Evolutionary conservation across 2,113 vertebrate species (phyloP).

Genomic region (Pedetes capensis): DNA sequence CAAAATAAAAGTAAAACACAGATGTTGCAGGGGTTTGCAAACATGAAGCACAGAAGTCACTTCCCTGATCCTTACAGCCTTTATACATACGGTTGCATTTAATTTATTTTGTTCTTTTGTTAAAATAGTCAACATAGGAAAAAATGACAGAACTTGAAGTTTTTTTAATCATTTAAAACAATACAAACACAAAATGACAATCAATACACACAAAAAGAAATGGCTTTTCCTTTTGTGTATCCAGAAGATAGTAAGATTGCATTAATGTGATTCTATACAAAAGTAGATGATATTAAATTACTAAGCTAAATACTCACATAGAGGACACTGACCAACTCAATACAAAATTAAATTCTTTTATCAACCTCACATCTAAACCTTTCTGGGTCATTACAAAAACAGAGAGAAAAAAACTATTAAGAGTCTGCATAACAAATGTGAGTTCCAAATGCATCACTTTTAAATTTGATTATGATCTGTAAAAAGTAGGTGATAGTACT

Average conservation of each 20-base stretch:
- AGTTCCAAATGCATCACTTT: not conserved
- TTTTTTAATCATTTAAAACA: not conserved
- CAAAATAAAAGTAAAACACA: not conserved
- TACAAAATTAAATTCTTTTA: not conserved
- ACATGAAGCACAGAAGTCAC: not conserved
- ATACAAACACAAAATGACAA: not conserved
- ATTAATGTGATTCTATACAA: not conserved
- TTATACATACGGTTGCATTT: not conserved
- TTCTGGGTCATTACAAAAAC: not conserved
- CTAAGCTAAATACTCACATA: too few relatives aligned
- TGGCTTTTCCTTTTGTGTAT: not conserved
- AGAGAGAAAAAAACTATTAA: not conserved
- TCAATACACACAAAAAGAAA: not conserved
- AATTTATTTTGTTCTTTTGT: not conserved
- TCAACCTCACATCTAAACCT: not conserved
- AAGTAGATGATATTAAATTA: not conserved
- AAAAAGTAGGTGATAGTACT: not conserved
- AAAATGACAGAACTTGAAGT: too few relatives aligned
- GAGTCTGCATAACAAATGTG: not conserved
- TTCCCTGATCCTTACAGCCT: not conserved
- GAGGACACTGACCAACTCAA: not conserved
- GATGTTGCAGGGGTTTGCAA: not conserved
- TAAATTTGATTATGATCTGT: not conserved
- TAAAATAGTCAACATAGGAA: not conserved
- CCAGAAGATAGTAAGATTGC: not conserved